Conservation (phyloP, 2,113 vertebrate species). For the Morone saxatilis region DNA sequence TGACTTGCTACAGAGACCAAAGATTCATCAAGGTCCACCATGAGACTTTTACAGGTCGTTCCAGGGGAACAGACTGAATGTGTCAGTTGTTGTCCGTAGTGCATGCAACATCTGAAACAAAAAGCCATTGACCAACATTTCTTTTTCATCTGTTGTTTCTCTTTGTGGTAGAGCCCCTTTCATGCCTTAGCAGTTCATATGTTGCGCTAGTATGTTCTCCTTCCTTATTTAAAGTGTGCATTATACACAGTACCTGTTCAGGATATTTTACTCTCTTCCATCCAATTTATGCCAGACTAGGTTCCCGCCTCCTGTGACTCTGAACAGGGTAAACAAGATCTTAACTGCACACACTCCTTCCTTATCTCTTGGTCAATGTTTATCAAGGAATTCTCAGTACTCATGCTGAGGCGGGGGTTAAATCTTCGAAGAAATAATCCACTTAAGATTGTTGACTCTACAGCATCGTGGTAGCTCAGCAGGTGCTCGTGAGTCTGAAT, state of each 20-base stretch:
- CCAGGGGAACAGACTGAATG: conserved; percentile 25
- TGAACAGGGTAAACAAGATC: conserved; percentile 50
- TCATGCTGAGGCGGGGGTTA: conserved; percentile 51
- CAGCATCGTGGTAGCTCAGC: conserved; percentile 56
- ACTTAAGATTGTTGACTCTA: conserved; percentile 65
- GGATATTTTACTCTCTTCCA: conserved; percentile 12
- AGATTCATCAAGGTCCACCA: conserved; percentile 41
- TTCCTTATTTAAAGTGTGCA: neutral
- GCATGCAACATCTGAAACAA: conserved; percentile 36
- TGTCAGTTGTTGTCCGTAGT: conserved; percentile 10
- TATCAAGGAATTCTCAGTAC: conserved; percentile 54
- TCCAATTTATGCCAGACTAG: conserved; percentile 5
- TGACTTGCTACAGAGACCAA: conserved; percentile 37
- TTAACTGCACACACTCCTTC: conserved; percentile 25
- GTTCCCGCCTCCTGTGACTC: conserved; percentile 24
- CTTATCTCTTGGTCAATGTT: conserved; percentile 67
- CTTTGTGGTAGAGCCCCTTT: neutral
- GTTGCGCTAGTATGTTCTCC: neutral
- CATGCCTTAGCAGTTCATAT: neutral
- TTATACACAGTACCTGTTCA: neutral
- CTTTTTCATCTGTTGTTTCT: neutral
- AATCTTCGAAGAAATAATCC: conserved; percentile 72
- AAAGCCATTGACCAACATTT: conserved; percentile 34
- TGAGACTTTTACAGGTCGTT: conserved; percentile 22
- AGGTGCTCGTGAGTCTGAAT: conserved; percentile 62